Evolutionary conservation across 1,140 invertebrate genomes (phyloP), one percentile per base, ranked within the genome.

Genomic region (Neodiprion pinetum): DNA sequence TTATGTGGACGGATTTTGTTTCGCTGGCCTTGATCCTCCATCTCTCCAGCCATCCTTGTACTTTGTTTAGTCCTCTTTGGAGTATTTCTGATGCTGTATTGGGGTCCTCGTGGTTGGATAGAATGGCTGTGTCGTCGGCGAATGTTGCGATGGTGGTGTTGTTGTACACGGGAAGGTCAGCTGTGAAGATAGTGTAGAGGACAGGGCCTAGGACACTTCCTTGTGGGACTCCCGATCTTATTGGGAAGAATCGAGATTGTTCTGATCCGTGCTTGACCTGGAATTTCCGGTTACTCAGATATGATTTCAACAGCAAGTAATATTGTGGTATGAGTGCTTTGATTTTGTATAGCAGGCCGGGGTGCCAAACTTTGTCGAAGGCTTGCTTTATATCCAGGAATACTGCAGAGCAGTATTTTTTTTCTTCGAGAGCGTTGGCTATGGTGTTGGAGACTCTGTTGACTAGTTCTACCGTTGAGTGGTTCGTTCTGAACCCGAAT

Each of bases 351-450:
- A 83, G n/a, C 0, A 85, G 72, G 1, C 83, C 80, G 2, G 74
- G 47, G 28, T 81, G 80, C 85, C 83, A 86, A 0, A 87, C 80
- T 53, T 77, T 77, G 73, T 87, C 81, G 69, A 87, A 84, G 0
- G 86, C 83, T 75, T 84, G 81, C 48, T 77, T 66, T 0, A 86
- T 78, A 50, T 87, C 83, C 2, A 86, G 75, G 48, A 85, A 83
- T 1, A 82, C 79, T 12, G 77, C 82, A 61, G 75, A 76, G 72
- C 78, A 83, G 67, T 76, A 80, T 70, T 79, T 48, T 79, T 78
- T 83, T 65, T 79, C 71, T 76, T 85, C 79, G 3, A 85, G 67
- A 17, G 72, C 50, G 70, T 77, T 23, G 1, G 48, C 67, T 28
- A 85, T 81, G 7, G 47, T 67, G 53, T 80, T 73, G 9, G 71